Conservation (phyloP, 2,888 invertebrate genomes). For the Cecidostiba fungosa region DNA sequence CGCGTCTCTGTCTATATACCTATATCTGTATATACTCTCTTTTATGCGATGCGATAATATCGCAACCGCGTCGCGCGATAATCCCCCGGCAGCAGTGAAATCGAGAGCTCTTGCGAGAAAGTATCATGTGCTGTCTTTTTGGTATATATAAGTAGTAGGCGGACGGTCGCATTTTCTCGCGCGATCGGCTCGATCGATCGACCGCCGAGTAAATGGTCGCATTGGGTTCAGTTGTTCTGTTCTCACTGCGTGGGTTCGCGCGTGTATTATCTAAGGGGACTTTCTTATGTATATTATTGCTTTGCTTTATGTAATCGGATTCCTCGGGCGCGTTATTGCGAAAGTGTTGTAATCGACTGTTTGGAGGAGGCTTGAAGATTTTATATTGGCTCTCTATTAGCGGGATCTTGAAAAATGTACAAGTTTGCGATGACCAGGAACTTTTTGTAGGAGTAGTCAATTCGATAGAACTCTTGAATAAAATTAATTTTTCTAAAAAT, state of each 20-base stretch:
- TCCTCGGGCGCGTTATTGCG: neutral
- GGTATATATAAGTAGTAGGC: neutral
- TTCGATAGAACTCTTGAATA: too few relatives aligned
- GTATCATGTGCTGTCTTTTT: neutral
- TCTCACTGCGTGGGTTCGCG: neutral
- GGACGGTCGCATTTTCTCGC: neutral
- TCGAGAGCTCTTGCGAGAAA: slow-evolving; percentile 12
- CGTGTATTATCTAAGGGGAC: neutral
- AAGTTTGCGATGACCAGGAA: neutral
- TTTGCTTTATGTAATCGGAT: neutral
- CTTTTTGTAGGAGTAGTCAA: too few relatives aligned
- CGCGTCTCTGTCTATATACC: slow-evolving; percentile 9
- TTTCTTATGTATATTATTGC: neutral
- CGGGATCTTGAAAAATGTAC: neutral
- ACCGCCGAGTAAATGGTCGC: neutral
- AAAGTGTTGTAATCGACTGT: neutral
- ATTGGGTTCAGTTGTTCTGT: neutral
- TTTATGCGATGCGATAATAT: slow-evolving; percentile 30
- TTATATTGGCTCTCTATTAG: neutral
- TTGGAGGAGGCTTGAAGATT: neutral
- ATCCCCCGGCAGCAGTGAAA: slow-evolving; percentile 21
- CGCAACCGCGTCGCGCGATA: slow-evolving; percentile 18
- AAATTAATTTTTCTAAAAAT: too few relatives aligned
- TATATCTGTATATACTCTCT: too few relatives aligned
- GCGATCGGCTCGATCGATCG: neutral